Evolutionary conservation across 2,888 invertebrate genomes (phyloP).

Genomic region (Melanostoma scalare): DNA sequence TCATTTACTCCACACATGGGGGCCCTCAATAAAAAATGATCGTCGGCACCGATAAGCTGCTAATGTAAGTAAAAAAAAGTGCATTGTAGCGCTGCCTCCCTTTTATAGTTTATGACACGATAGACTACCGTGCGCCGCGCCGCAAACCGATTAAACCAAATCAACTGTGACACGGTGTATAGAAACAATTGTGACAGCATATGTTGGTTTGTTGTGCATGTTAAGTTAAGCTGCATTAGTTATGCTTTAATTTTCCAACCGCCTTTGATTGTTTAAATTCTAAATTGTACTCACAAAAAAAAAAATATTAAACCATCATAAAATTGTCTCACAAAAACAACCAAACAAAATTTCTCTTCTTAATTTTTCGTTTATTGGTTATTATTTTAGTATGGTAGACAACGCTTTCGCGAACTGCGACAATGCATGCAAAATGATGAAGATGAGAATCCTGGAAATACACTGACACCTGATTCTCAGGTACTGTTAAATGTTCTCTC

Average conservation of each 20-base stretch:
- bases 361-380: constrained; percentile 67
- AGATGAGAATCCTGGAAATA: constrained; percentile 87
- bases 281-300: constrained; percentile 40
- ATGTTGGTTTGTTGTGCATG: constrained; percentile 26
- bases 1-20: not conserved
- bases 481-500: constrained; percentile 78
- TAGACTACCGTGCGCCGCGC: not conserved
- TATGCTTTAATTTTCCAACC: constrained; percentile 6
- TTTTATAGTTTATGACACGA: constrained; percentile 2
- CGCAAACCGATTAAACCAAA: constrained; percentile 50
- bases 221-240: constrained; percentile 47
- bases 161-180: constrained; percentile 56
- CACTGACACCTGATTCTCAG: constrained; percentile 90
- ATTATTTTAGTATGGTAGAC: constrained; percentile 84
- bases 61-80: not conserved
- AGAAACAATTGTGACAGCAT: constrained; percentile 37
- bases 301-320: constrained; percentile 43
- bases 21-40: constrained; percentile 1
- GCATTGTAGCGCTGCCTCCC: constrained; percentile 12
- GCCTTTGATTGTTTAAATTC: constrained; percentile 15
- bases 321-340: constrained; percentile 60
- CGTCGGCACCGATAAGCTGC: constrained; percentile 8
- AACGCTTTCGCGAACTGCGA: constrained; percentile 91
- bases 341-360: constrained; percentile 53
- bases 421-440: constrained; percentile 94